Conservation (phyloP, 2,888 invertebrate genomes). For the Plagiodera versicolora region DNA sequence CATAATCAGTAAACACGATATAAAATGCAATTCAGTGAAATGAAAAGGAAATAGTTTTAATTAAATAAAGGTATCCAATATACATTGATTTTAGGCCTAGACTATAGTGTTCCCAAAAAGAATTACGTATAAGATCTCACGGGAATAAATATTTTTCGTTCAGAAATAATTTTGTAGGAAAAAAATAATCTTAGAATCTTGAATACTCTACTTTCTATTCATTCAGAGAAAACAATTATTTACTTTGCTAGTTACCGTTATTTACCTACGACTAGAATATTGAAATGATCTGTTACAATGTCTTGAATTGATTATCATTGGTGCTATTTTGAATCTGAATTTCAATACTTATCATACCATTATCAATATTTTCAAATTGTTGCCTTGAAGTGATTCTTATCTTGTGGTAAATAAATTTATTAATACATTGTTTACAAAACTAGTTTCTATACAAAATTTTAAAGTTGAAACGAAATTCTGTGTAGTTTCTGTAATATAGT, state of each 20-base stretch:
- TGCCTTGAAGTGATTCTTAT: conserved; percentile 12
- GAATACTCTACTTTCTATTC: too few relatives aligned
- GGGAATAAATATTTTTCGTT: too few relatives aligned
- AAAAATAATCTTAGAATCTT: too few relatives aligned
- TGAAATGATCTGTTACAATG: background rate
- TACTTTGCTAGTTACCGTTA: background rate
- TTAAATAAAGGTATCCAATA: too few relatives aligned
- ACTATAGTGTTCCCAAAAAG: too few relatives aligned
- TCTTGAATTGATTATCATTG: conserved; percentile 8
- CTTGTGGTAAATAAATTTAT: conserved; percentile 1
- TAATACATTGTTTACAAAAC: conserved; percentile 11
- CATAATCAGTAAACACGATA: too few relatives aligned
- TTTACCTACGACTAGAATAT: background rate
- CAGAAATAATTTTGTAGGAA: too few relatives aligned
- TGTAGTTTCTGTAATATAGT: background rate
- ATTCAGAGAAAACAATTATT: too few relatives aligned
- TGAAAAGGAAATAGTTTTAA: too few relatives aligned
- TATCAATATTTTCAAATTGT: conserved; percentile 12
- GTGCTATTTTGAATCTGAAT: conserved; percentile 7
- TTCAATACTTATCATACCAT: conserved; percentile 8
- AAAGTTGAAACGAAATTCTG: background rate
- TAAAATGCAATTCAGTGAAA: too few relatives aligned
- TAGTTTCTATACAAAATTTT: background rate
- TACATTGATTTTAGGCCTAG: too few relatives aligned
- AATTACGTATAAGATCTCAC: too few relatives aligned